Percentiles rank a stretch among this genome's conserved stretches.
phyloP scores from a whole-genome alignment of 2,113 vertebrate species.

The Prochilodus magdalenae region DNA sequence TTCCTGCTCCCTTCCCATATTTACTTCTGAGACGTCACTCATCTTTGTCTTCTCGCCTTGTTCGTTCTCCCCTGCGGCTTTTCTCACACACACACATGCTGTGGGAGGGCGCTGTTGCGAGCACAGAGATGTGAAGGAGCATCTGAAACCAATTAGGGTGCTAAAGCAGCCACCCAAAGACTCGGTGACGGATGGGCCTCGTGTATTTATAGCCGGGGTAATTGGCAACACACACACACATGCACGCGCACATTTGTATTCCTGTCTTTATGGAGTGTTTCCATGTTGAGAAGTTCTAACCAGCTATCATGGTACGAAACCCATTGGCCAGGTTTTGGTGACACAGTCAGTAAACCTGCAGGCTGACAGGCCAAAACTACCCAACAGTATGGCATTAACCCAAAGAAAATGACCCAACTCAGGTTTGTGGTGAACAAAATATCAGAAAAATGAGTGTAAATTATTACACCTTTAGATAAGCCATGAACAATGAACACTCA shows the following conservation, averaged over 20 bases:
- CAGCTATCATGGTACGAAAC: too few relatives aligned
- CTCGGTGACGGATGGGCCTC: conserved; percentile 96
- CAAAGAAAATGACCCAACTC: too few relatives aligned
- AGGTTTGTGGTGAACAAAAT: too few relatives aligned
- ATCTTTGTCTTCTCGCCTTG: conserved; percentile 72
- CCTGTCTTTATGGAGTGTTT: not conserved
- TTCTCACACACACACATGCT: conserved; percentile 77
- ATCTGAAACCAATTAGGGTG: conserved; percentile 99
- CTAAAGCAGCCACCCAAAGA: conserved; percentile 96
- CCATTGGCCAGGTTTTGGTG: too few relatives aligned
- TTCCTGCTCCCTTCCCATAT: conserved; percentile 76
- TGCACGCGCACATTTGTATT: conserved; percentile 52
- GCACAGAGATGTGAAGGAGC: conserved; percentile 78
- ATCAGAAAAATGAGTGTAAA: too few relatives aligned
- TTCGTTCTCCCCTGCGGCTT: conserved; percentile 69
- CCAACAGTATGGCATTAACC: too few relatives aligned
- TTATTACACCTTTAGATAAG: too few relatives aligned
- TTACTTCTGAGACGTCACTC: conserved; percentile 87
- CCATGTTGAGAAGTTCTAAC: not conserved
- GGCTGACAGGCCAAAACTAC: too few relatives aligned
- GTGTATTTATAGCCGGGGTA: conserved; percentile 96
- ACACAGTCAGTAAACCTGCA: too few relatives aligned
- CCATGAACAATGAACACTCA: too few relatives aligned
- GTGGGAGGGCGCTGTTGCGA: conserved; percentile 79
- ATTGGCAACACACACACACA: conserved; percentile 92